Percentiles rank a stretch among this genome's conserved stretches.
Evolutionary conservation across 2,113 vertebrate genomes (phyloP).

Genomic region (Suncus etruscus): DNA sequence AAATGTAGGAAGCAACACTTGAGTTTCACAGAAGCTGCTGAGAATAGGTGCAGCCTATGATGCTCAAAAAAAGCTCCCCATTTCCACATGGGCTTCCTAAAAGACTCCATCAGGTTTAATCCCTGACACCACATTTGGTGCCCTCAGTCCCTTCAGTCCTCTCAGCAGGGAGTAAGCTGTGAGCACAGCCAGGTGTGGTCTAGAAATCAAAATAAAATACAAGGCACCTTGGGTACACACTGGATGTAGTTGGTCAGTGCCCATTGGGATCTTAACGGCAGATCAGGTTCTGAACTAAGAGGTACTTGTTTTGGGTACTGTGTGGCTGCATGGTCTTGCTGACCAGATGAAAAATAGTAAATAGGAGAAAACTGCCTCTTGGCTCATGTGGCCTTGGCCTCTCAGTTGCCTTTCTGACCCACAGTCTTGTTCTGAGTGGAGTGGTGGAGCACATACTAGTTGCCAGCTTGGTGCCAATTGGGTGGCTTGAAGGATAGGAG

Average conservation of each 20-base stretch:
- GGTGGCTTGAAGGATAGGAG: too few relatives aligned
- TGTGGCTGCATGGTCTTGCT: too few relatives aligned
- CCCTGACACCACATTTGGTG: too few relatives aligned
- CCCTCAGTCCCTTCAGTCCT: too few relatives aligned
- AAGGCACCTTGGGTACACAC: too few relatives aligned
- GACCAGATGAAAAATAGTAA: neutral
- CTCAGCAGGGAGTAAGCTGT: too few relatives aligned
- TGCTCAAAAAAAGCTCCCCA: neutral
- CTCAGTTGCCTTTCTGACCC: neutral
- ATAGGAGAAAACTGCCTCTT: neutral
- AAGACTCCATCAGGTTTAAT: too few relatives aligned
- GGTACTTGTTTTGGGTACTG: neutral
- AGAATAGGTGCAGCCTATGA: neutral
- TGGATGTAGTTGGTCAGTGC: too few relatives aligned
- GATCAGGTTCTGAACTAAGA: neutral
- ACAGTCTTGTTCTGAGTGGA: neutral
- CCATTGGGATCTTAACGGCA: neutral
- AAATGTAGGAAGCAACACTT: constrained; percentile 6
- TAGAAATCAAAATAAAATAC: too few relatives aligned
- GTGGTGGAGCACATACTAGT: neutral
- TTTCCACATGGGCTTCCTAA: neutral
- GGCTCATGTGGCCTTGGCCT: neutral
- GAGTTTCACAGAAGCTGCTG: neutral
- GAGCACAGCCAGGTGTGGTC: too few relatives aligned
- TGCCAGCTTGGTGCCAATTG: neutral